Evolutionary conservation across 2,113 vertebrate genomes (phyloP), one percentile per base, ranked within the genome.

Genomic region (Zosterops lateralis): DNA sequence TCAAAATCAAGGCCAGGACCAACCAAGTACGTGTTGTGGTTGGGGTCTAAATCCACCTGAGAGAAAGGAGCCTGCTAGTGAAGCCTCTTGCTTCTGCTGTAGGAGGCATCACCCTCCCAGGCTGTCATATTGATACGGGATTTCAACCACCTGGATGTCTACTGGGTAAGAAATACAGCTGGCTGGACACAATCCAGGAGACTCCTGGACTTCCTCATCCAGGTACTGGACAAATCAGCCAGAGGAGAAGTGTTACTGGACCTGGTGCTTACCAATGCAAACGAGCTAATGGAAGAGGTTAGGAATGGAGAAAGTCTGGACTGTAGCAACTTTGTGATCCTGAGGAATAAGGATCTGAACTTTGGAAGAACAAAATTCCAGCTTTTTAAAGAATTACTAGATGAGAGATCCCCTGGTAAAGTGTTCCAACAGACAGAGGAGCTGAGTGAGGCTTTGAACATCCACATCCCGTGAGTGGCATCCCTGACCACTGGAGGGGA

Each of bases 1-100:
- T 58, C 21, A 75, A 75, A 67, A 44, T 42, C 31, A 75, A 50
- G 29, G 71, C 50, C 19, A 50, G 24, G 24, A 70, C 36, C 0
- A 0, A 58, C 19, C 12, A 50, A 50, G 5, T 2, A 17, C 16
- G 6, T 0, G 0, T 18, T 40, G 42, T 40, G n/a, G 7, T 4
- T 32, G 29, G 48, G 28, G 4, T 84, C 12, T 31, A 24, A 57
- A 29, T 17, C 12, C 17, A 5, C 44, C 51, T 42, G 51, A 58
- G 16, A 10, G 31, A 34, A 16, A 50, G 16, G 31, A 66, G 17
- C 3, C 31, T 50, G n/a, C 10, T 25, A 29, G 19, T 12, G 7
- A 45, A 60, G 6, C 31, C 9, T 61, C 38, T 45, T 53, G 12
- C 22, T 51, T 60, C 79, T 51, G 19, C 19, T 51, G 7, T 12